A percentile compares a stretch with the other conserved stretches of the same genome.
Evolutionary conservation across 2,888 invertebrate species (phyloP).

Genomic region (Cataglyphis altisquamis): DNA sequence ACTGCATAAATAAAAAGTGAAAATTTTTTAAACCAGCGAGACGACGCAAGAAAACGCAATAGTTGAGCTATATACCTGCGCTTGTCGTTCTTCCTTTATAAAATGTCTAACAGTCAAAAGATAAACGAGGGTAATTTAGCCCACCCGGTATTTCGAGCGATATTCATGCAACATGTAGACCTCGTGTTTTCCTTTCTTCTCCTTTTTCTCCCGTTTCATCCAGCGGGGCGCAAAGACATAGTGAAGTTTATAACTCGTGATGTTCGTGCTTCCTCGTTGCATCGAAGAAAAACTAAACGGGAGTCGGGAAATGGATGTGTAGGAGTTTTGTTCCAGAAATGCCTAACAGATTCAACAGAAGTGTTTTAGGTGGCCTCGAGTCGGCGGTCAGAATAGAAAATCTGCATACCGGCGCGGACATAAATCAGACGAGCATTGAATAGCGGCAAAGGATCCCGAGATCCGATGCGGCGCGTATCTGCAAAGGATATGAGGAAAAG

Average conservation of each 20-base stretch:
- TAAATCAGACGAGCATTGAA: constrained; percentile 79
- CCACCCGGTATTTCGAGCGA: constrained; percentile 56
- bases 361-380: constrained; percentile 70
- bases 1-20: background rate
- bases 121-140: constrained; percentile 80
- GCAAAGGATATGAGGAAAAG: background rate
- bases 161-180: constrained; percentile 74
- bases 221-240: background rate
- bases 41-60: background rate
- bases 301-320: constrained; percentile 65
- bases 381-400: constrained; percentile 66
- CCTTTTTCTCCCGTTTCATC: background rate
- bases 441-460: background rate
- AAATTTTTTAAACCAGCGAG: background rate
- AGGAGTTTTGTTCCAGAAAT: constrained; percentile 48
- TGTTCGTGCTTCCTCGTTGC: background rate
- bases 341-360: constrained; percentile 67
- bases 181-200: constrained; percentile 27
- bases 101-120: constrained; percentile 65
- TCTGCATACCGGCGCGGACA: constrained; percentile 77
- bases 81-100: constrained; percentile 7
- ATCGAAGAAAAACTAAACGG: constrained; percentile 33
- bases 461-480: background rate
- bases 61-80: background rate
- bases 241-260: constrained; percentile 28